Conservation (phyloP, 2,797 vertebrate genomes). For the Clamator glandarius region DNA sequence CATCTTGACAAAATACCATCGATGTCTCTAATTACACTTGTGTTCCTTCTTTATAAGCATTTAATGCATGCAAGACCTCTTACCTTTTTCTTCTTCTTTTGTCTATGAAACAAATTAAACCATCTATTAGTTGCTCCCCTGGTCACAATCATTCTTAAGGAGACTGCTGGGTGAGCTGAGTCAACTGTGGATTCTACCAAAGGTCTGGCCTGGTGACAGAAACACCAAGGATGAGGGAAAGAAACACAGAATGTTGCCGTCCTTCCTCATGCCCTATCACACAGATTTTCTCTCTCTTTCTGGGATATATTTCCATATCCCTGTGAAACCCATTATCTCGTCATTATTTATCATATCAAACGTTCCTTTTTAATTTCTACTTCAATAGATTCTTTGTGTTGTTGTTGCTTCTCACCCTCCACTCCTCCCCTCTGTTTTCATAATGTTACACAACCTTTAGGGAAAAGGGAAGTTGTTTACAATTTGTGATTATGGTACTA, state of each 20-base stretch:
- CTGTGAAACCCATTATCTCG: slow-evolving; percentile 82
- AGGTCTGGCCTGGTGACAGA: not conserved
- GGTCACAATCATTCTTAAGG: not conserved
- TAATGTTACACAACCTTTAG: slow-evolving; percentile 71
- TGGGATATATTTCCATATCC: slow-evolving; percentile 79
- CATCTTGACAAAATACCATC: not conserved
- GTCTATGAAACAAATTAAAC: not conserved
- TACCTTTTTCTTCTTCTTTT: not conserved
- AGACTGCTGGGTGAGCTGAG: not conserved
- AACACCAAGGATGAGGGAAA: not conserved
- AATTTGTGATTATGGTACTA: slow-evolving; percentile 69
- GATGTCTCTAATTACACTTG: not conserved
- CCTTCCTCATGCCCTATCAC: slow-evolving; percentile 3
- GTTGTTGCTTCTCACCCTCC: not conserved
- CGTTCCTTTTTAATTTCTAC: slow-evolving; percentile 78
- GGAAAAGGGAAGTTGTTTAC: slow-evolving; percentile 75
- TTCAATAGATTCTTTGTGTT: slow-evolving; percentile 71
- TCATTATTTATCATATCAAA: slow-evolving; percentile 83
- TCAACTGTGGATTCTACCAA: not conserved
- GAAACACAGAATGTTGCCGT: not conserved
- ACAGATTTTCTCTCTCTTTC: slow-evolving; percentile 54
- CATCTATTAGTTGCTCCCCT: not conserved
- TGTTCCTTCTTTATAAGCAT: not conserved
- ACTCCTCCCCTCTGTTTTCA: slow-evolving; percentile 58
- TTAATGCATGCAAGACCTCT: not conserved